Percentiles rank a stretch among this genome's conserved stretches.
phyloP scores from a whole-genome alignment of 2,888 invertebrate genomes.

The Nowickia ferox region DNA sequence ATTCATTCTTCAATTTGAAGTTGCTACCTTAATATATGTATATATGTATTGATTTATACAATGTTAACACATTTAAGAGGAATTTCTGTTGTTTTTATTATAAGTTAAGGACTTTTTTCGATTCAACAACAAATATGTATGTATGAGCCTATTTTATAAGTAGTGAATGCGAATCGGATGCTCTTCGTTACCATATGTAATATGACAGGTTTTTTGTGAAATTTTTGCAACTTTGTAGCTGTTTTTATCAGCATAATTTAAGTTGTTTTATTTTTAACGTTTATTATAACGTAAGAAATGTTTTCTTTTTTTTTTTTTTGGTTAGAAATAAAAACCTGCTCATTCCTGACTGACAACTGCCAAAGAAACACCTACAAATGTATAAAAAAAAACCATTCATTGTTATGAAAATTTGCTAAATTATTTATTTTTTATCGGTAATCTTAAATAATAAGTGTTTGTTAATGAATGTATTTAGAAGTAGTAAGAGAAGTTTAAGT shows the following conservation, averaged over 20 bases:
- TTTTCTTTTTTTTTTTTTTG: constrained; percentile 12
- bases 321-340: constrained; percentile 14
- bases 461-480: neutral
- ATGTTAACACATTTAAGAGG: constrained; percentile 36
- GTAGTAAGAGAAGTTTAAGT: constrained; percentile 3
- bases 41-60: neutral
- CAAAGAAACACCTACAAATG: constrained; percentile 16
- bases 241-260: constrained; percentile 7
- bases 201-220: constrained; percentile 7
- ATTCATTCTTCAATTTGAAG: neutral
- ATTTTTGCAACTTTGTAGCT: constrained; percentile 32
- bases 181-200: neutral
- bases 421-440: constrained; percentile 22
- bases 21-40: neutral
- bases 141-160: neutral
- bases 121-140: neutral
- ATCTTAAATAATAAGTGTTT: constrained; percentile 22
- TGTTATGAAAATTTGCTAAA: neutral
- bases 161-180: neutral
- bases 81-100: constrained; percentile 53
- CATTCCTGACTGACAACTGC: neutral
- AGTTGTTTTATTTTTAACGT: neutral
- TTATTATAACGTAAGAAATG: constrained; percentile 28
- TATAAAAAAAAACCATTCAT: neutral
- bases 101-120: constrained; percentile 4